Conservation (phyloP, 2,113 vertebrate genomes). For the Gobiocypris rarus region DNA sequence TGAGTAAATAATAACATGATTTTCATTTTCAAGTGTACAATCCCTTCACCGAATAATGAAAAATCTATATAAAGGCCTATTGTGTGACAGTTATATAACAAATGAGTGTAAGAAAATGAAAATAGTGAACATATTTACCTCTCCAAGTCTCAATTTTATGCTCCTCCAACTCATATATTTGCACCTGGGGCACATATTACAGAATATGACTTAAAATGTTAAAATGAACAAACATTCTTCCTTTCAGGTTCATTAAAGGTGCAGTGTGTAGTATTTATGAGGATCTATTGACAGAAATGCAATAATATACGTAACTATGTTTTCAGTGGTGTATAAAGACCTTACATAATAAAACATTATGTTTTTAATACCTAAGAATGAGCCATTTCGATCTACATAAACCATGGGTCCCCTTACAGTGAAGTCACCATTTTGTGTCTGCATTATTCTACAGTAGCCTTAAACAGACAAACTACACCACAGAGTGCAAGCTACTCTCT, state of each 20-base stretch:
- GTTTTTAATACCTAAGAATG: too few relatives aligned
- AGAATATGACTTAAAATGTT: background rate
- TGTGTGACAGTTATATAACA: background rate
- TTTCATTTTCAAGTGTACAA: background rate
- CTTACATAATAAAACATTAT: too few relatives aligned
- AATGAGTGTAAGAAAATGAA: background rate
- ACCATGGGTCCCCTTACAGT: too few relatives aligned
- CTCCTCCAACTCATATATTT: constrained; percentile 98
- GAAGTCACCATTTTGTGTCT: too few relatives aligned
- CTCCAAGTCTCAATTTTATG: constrained; percentile 99
- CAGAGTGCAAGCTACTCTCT: too few relatives aligned
- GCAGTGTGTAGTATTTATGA: too few relatives aligned
- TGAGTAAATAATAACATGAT: background rate
- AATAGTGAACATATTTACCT: constrained; percentile 74
- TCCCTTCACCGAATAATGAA: background rate
- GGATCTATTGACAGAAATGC: too few relatives aligned
- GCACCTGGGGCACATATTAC: constrained; percentile 79
- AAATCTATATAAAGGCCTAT: background rate
- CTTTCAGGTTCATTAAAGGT: background rate
- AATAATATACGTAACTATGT: too few relatives aligned
- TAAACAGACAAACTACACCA: too few relatives aligned
- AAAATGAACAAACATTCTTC: background rate
- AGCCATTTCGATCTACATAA: too few relatives aligned
- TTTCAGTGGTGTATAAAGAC: too few relatives aligned
- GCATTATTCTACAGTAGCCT: too few relatives aligned